Evolutionary conservation across 1,140 invertebrate species (phyloP).

Genomic region (Coenobita brevimanus): DNA sequence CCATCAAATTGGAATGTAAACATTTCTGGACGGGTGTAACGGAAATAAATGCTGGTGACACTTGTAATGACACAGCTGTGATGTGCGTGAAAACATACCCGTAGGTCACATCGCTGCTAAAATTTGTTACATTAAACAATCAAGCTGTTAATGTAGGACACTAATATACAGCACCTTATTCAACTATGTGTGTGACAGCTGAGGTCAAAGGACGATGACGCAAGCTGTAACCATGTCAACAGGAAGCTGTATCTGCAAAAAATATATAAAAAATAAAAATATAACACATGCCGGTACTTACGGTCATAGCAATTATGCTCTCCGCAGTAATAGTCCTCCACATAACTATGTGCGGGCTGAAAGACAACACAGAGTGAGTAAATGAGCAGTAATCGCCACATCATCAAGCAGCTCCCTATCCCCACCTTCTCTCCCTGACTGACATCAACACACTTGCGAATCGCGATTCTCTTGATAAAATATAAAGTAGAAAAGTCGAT

Average conservation of each 20-base stretch:
- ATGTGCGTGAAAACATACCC: neutral
- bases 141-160: neutral
- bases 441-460: too few species aligned
- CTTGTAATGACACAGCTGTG: neutral
- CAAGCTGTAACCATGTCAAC: neutral
- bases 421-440: too few species aligned
- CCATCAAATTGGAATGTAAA: too few species aligned
- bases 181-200: neutral
- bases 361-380: conserved; percentile 46
- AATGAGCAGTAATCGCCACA: conserved; percentile 32
- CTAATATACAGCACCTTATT: neutral
- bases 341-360: conserved; percentile 37
- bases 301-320: conserved; percentile 53
- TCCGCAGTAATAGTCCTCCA: conserved; percentile 59
- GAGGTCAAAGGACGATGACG: neutral
- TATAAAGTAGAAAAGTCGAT: too few species aligned
- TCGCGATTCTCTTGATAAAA: too few species aligned
- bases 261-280: neutral
- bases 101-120: neutral
- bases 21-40: neutral
- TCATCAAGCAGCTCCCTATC: neutral
- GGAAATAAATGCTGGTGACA: neutral
- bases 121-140: neutral
- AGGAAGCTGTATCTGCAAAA: neutral
- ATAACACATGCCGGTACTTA: neutral